phyloP scores from a whole-genome alignment of 1,140 invertebrate genomes.

The Dufourea novaeangliae region DNA sequence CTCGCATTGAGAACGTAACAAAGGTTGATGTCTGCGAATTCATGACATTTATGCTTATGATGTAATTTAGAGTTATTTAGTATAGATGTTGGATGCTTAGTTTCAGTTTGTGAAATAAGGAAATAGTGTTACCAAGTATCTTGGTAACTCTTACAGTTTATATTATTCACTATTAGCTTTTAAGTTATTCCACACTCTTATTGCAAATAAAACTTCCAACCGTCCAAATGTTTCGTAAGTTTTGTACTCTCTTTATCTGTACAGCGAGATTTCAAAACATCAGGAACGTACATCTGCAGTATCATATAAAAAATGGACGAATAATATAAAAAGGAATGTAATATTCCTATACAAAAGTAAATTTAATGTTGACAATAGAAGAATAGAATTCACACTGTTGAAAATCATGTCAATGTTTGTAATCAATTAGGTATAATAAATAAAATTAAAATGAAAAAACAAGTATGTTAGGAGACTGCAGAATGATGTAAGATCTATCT shows the following conservation, averaged over 20 bases:
- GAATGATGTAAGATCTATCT: neutral
- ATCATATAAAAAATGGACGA: neutral
- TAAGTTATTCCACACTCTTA: neutral
- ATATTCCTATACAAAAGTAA: too few relatives aligned
- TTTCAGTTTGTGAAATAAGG: neutral
- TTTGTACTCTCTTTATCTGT: neutral
- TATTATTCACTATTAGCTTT: too few relatives aligned
- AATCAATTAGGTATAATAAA: neutral
- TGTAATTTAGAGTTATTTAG: slow-evolving; percentile 40
- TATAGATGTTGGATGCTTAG: neutral
- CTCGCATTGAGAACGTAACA: slow-evolving; percentile 28
- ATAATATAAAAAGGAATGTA: neutral
- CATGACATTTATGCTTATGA: slow-evolving; percentile 42
- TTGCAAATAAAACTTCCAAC: neutral
- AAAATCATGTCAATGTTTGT: too few relatives aligned
- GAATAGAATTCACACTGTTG: too few relatives aligned
- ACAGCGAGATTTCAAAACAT: neutral
- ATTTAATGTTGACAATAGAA: neutral
- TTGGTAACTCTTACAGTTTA: neutral
- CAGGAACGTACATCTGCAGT: neutral
- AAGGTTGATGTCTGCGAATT: slow-evolving; percentile 45
- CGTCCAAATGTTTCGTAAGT: neutral
- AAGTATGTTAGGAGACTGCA: too few relatives aligned
- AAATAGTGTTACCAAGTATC: neutral
- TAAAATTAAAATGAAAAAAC: too few relatives aligned